Base-by-base conservation (phyloP, 2,888 invertebrate genomes). In the Platerodrilus igneus region DNA sequence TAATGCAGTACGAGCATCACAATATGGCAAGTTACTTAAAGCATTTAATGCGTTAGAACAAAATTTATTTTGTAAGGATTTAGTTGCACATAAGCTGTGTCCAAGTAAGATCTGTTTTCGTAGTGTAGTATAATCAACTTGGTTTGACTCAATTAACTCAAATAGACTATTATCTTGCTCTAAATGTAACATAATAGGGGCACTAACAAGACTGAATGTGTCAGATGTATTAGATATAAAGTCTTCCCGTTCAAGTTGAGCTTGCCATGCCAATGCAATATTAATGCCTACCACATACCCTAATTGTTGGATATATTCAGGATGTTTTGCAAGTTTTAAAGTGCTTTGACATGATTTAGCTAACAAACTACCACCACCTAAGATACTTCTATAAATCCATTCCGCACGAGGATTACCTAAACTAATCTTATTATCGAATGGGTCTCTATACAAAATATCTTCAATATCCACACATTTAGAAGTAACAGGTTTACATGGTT, bases 281-380 rank as follows among this genome's bases (percentile, higher is more conserved):
- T 91, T 86, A 59, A 86, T 85, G 4, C 92, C 94, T 72, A 93
- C 90, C 14, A 83, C 74, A 64, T 86, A 89, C 0, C 86, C 93
- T 62, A 82, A 71, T 18, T 80, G 75, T 64, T 92, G 90, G 48
- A 86, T 66, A 14, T 78, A 74, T 11, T 78, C 72, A 11, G 76
- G 72, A 60, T 89, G 90, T 1, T 85, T 84, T 1, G 89, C 91
- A 40, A 95, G 72, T 64, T 84, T 82, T 34, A 93, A 69, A 0
- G 90, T 79, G 1, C 86, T 85, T 53, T 86, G 83, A 56, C 93
- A 94, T 51, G 89, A 85, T 68, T 90, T 90, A 37, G 86, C 87
- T 37, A 83, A 64, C 20, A 80, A 63, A 54, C 74, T 75, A 8
- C 86, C 91, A 2, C 87, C 85, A 51, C 82, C 82, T 4, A 88